Evolutionary conservation across 2,797 vertebrate genomes (phyloP).

Genomic region (Nyctibius grandis): DNA sequence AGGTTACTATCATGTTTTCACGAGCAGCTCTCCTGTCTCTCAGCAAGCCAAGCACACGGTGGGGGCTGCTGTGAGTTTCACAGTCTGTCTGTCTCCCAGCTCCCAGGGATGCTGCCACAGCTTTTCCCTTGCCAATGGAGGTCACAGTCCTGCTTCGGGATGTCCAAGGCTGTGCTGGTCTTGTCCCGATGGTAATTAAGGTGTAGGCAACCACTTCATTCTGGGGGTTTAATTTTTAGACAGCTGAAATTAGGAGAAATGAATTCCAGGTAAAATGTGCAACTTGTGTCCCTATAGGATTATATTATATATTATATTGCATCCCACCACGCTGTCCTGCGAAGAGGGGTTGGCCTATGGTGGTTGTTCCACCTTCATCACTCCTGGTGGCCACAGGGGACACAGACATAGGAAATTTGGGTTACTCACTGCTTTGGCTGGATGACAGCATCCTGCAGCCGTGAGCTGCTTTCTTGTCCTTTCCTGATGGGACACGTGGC

Average conservation of each 20-base stretch:
- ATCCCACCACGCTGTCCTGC: neutral
- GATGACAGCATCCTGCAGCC: neutral
- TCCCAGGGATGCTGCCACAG: accelerated
- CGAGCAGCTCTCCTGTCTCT: neutral
- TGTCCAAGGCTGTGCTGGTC: neutral
- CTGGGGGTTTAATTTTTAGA: neutral
- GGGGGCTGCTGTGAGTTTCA: neutral
- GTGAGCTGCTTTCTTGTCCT: neutral
- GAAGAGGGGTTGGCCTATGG: neutral
- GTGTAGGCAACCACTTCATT: neutral
- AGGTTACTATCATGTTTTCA: neutral
- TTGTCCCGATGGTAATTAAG: too few species aligned
- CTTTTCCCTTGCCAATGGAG: neutral
- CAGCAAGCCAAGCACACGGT: neutral
- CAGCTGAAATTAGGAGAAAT: neutral
- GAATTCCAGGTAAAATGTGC: neutral
- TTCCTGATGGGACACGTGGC: accelerated
- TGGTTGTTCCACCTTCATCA: neutral
- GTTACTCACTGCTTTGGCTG: neutral
- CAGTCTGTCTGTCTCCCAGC: neutral
- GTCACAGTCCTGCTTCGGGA: neutral
- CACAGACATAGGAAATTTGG: neutral
- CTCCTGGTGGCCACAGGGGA: neutral
- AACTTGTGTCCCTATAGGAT: neutral
- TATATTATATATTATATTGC: accelerated